A percentile compares a stretch with the other conserved stretches of the same genome.
phyloP scores from a whole-genome alignment of 2,113 vertebrate genomes.

The Sylvietta virens region DNA sequence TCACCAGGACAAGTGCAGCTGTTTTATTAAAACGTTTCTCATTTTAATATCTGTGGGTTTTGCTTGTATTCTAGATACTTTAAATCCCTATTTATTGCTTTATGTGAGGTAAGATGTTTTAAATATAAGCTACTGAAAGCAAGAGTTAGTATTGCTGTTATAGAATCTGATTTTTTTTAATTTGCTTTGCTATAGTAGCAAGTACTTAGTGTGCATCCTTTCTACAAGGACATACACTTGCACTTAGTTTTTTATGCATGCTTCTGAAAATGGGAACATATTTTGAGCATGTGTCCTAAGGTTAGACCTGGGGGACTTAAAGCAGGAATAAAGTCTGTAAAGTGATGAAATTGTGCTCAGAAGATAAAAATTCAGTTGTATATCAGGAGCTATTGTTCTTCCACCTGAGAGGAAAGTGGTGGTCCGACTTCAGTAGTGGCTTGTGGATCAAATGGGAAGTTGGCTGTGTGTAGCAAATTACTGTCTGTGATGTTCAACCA shows the following conservation, averaged over 20 bases:
- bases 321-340: background rate
- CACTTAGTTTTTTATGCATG: background rate
- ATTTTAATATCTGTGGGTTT: background rate
- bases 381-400: background rate
- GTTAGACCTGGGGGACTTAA: background rate
- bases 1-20: background rate
- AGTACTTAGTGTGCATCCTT: background rate
- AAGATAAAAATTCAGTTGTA: background rate
- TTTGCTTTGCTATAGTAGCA: background rate
- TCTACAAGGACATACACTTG: background rate
- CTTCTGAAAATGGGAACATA: background rate
- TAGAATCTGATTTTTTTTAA: background rate
- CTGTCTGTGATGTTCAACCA: background rate
- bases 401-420: background rate
- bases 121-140: background rate
- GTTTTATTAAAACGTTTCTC: background rate
- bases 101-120: background rate
- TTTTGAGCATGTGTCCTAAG: background rate
- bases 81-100: background rate
- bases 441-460: background rate
- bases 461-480: accelerated
- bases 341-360: background rate
- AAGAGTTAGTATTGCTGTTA: background rate
- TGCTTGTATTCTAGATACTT: background rate
- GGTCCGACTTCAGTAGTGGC: background rate